These are phyloP conservation scores for Periophthalmus magnuspinnatus DNA, from an alignment of 2,797 vertebrate species.

Conservation along the genomic window DNA sequence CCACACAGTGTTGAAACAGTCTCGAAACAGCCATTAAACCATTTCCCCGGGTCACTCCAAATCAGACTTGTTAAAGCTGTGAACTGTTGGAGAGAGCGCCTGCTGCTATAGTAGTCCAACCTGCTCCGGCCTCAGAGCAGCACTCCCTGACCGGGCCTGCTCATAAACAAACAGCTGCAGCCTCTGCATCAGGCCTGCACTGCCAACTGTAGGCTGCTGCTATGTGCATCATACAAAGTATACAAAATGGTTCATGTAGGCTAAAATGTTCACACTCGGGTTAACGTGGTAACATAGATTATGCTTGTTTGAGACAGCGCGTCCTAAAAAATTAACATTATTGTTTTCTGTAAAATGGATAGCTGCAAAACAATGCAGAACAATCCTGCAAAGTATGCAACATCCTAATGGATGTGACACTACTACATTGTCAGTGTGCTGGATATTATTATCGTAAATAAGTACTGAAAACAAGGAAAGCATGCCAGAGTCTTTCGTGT, in stretches of 20 bases:
- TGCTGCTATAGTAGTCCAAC: constrained; percentile 48
- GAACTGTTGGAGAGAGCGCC: constrained; percentile 59
- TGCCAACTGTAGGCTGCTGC: constrained; percentile 8
- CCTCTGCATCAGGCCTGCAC: constrained; percentile 25
- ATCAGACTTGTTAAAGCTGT: constrained; percentile 77
- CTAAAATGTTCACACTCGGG: no score
- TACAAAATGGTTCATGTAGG: background rate
- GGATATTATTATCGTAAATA: background rate
- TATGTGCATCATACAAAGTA: constrained; percentile 11
- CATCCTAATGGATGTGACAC: background rate
- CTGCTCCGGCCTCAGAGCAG: constrained; percentile 37
- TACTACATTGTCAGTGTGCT: background rate
- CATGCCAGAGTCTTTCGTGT: background rate
- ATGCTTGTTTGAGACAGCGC: background rate
- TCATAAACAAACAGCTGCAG: constrained; percentile 37
- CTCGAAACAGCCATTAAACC: constrained; percentile 76
- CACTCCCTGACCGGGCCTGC: constrained; percentile 45
- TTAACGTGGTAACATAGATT: background rate
- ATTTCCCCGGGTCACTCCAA: constrained; percentile 79
- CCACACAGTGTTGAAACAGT: constrained; percentile 70
- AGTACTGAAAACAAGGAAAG: constrained; percentile 2
- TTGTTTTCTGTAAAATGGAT: background rate
- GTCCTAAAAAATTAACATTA: background rate
- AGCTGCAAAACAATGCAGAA: background rate
- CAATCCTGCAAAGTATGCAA: background rate